Evolutionary conservation across 2,113 vertebrate species (phyloP).

Genomic region (Brachyhypopomus occidentalis): DNA sequence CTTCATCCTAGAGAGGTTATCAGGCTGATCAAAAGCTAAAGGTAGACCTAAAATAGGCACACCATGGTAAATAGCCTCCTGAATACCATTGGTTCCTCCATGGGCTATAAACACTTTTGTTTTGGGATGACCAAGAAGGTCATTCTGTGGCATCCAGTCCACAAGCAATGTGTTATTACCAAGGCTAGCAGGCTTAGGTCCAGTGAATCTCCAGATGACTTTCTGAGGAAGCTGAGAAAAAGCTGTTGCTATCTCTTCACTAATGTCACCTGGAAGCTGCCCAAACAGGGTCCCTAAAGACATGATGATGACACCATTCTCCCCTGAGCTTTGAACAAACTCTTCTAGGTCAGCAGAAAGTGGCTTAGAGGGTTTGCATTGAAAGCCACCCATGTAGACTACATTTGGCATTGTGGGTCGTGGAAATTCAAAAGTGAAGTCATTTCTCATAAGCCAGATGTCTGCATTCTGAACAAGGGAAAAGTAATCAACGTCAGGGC

Average conservation of each 20-base stretch:
- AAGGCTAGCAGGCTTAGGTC: conserved; percentile 62
- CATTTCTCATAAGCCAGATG: conserved; percentile 73
- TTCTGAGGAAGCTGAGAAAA: conserved; percentile 72
- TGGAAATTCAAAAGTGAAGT: conserved; percentile 70
- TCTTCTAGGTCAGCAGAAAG: conserved; percentile 53
- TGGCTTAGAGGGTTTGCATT: conserved; percentile 53
- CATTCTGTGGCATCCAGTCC: conserved; percentile 72
- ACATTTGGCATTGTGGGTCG: conserved; percentile 58
- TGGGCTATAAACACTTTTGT: conserved; percentile 69
- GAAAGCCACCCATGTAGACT: conserved; percentile 56
- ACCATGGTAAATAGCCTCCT: conserved; percentile 73
- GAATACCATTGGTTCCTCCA: conserved; percentile 70
- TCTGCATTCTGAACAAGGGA: conserved; percentile 68
- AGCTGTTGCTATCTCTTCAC: conserved; percentile 69
- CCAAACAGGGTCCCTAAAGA: conserved; percentile 65
- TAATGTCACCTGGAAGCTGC: conserved; percentile 57
- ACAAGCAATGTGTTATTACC: conserved; percentile 71
- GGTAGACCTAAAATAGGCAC: conserved; percentile 70
- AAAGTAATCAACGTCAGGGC: conserved; percentile 65
- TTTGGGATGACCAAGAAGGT: conserved; percentile 72
- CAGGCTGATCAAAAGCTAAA: conserved; percentile 68
- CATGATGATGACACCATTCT: conserved; percentile 71
- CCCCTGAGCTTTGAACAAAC: conserved; percentile 63
- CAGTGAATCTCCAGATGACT: conserved; percentile 69
- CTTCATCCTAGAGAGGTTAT: conserved; percentile 68